These are phyloP conservation scores for Heliconius charithonia DNA, from an alignment of 2,888 invertebrate genomes.

Conservation along the genomic window DNA sequence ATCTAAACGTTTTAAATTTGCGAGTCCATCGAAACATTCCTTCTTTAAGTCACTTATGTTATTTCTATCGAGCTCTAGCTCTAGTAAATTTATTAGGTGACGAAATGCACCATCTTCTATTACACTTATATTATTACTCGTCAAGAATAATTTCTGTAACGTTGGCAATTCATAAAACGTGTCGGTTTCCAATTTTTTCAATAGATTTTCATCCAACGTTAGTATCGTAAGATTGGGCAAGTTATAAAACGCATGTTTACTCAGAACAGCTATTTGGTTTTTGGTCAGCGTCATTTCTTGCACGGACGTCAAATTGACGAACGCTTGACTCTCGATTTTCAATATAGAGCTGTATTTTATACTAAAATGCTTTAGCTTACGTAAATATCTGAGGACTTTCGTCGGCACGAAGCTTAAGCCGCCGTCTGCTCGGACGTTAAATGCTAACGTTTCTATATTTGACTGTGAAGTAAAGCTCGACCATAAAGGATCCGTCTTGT, in stretches of 20 bases:
- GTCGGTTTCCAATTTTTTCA: slow-evolving; percentile 88
- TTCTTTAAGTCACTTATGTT: slow-evolving; percentile 89
- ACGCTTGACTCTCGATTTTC: slow-evolving; percentile 87
- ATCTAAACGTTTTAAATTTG: slow-evolving; percentile 88
- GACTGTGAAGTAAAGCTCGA: slow-evolving; percentile 88
- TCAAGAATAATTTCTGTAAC: slow-evolving; percentile 90
- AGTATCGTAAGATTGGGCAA: slow-evolving; percentile 87
- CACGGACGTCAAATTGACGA: slow-evolving; percentile 88
- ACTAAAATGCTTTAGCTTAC: slow-evolving; percentile 86
- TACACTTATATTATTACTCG: slow-evolving; percentile 92
- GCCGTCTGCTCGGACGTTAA: slow-evolving; percentile 88
- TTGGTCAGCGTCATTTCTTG: slow-evolving; percentile 87
- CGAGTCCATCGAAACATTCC: slow-evolving; percentile 90
- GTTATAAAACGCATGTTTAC: slow-evolving; percentile 88
- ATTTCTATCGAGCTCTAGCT: slow-evolving; percentile 91
- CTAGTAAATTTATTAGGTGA: slow-evolving; percentile 88
- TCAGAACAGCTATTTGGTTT: slow-evolving; percentile 87
- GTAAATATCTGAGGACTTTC: slow-evolving; percentile 86
- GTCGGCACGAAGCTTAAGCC: slow-evolving; percentile 89
- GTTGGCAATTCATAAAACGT: slow-evolving; percentile 90
- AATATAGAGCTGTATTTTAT: slow-evolving; percentile 89
- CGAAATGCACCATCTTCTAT: slow-evolving; percentile 94
- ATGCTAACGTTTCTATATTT: slow-evolving; percentile 86
- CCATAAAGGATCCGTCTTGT: slow-evolving; percentile 88
- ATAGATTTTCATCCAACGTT: slow-evolving; percentile 89